A percentile compares a stretch with the other conserved stretches of the same genome.
Evolutionary conservation across 2,888 invertebrate species (phyloP).

Genomic region (Eulithis prunata): DNA sequence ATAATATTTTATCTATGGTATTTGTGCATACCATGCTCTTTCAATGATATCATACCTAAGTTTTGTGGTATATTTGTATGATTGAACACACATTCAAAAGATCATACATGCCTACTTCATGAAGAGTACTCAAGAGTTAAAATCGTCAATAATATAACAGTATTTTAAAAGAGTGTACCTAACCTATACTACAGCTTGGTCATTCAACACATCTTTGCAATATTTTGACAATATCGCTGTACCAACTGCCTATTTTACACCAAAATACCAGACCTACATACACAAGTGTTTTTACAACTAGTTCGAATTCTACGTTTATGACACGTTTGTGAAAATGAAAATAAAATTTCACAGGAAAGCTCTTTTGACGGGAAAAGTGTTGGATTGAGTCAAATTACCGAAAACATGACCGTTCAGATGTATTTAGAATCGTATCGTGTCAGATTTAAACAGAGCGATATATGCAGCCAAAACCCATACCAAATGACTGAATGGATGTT

Average conservation of each 20-base stretch:
- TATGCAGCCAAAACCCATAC: slow-evolving; percentile 16
- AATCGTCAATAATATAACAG: no score
- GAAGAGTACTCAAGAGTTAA: no score
- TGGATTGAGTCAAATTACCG: background rate
- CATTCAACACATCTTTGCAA: no score
- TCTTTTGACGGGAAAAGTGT: background rate
- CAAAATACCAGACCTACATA: no score
- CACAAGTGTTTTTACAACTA: no score
- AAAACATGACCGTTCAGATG: background rate
- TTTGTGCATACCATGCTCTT: slow-evolving; percentile 25
- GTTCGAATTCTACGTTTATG: no score
- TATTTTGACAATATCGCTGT: no score
- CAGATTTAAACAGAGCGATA: background rate
- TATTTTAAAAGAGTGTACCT: no score
- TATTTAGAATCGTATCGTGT: no score
- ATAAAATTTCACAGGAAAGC: background rate
- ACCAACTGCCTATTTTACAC: no score
- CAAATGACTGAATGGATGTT: slow-evolving; percentile 13
- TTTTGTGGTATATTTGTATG: slow-evolving; percentile 29
- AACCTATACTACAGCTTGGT: no score
- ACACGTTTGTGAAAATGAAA: background rate
- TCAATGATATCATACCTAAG: slow-evolving; percentile 21
- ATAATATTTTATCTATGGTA: slow-evolving; percentile 24
- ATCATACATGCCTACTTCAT: no score
- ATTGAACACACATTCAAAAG: background rate